These are phyloP conservation scores for Aegithalos caudatus DNA, from an alignment of 2,113 vertebrate genomes.

Conservation along the genomic window DNA sequence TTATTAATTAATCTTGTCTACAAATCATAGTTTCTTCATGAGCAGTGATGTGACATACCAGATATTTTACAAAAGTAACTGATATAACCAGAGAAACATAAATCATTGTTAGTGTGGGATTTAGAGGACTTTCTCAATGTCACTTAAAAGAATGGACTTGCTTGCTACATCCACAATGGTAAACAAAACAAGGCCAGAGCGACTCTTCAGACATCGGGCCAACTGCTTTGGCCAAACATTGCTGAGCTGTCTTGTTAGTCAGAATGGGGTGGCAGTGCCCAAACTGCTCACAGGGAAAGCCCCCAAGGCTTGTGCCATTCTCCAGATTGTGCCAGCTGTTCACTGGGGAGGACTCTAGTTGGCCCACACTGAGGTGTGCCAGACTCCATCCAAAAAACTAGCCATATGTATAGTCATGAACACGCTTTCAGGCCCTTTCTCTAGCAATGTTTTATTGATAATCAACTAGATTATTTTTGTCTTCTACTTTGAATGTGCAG, in stretches of 20 bases:
- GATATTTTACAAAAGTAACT: neutral
- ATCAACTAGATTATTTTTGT: neutral
- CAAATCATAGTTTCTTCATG: neutral
- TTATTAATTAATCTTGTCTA: neutral
- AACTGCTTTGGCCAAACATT: neutral
- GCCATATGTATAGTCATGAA: fast-evolving
- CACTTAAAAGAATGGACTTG: neutral
- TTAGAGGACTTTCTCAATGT: neutral
- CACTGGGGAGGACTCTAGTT: neutral
- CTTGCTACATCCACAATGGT: neutral
- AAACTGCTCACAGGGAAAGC: neutral
- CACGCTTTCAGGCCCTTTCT: neutral
- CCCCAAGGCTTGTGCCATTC: neutral
- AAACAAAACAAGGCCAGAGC: neutral
- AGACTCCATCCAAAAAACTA: neutral
- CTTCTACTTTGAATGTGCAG: neutral
- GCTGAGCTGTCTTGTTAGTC: neutral
- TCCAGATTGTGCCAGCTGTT: neutral
- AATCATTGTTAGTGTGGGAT: neutral
- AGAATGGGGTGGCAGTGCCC: neutral
- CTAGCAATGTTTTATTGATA: neutral
- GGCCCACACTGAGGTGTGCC: neutral
- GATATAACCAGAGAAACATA: neutral
- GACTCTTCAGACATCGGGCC: neutral
- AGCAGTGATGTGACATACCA: neutral